Percentiles rank a stretch among this genome's conserved stretches.
Evolutionary conservation across 2,113 vertebrate genomes (phyloP).

Genomic region (Melanostigma gelatinosum): DNA sequence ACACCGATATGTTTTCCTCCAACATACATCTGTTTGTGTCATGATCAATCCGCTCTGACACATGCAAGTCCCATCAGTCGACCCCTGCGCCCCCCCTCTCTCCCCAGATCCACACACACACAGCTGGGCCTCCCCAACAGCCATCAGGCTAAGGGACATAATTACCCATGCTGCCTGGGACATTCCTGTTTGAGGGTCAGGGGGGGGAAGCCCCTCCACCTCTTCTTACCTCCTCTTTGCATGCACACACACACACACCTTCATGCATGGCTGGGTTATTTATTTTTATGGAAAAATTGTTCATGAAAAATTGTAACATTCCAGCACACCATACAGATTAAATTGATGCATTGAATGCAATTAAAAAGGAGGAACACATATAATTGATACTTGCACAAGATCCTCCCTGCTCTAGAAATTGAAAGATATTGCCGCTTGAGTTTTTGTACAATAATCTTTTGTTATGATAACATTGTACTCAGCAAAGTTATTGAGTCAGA

Average conservation of each 20-base stretch:
- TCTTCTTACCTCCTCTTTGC: constrained; percentile 16
- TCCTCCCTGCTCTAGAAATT: background rate
- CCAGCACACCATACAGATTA: background rate
- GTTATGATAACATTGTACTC: background rate
- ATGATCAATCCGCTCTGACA: constrained; percentile 74
- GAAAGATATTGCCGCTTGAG: background rate
- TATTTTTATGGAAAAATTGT: background rate
- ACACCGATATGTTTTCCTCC: constrained; percentile 67
- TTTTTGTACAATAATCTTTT: background rate
- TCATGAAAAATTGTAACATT: background rate
- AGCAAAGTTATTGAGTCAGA: background rate
- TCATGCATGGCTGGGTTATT: constrained; percentile 74
- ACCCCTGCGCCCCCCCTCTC: background rate
- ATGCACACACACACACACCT: constrained; percentile 17
- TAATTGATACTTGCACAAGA: background rate
- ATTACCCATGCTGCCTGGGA: constrained; percentile 82
- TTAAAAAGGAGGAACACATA: background rate
- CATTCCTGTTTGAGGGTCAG: constrained; percentile 85
- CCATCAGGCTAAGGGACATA: constrained; percentile 71
- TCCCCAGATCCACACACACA: constrained; percentile 29
- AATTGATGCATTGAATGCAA: background rate
- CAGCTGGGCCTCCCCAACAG: constrained; percentile 53
- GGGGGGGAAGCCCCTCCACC: constrained; percentile 70
- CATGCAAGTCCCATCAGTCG: constrained; percentile 51
- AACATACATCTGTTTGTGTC: constrained; percentile 80